phyloP scores from a whole-genome alignment of 2,113 vertebrate genomes.

The Amia ocellicauda region DNA sequence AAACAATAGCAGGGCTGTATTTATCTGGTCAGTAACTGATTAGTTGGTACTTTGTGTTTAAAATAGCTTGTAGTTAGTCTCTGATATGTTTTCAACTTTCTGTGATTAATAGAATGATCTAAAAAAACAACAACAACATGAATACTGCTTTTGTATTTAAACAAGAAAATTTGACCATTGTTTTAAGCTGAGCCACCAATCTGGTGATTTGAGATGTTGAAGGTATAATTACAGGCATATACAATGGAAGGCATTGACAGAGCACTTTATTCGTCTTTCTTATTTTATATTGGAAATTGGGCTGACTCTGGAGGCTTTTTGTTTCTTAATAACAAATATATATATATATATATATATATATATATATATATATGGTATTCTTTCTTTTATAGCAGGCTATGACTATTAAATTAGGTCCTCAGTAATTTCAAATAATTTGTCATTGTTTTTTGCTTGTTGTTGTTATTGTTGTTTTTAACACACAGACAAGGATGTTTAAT shows the following conservation, averaged over 20 bases:
- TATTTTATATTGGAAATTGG: conserved; percentile 46
- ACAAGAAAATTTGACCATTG: conserved; percentile 5
- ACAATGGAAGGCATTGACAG: conserved; percentile 57
- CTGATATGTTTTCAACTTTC: too few species aligned
- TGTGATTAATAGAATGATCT: too few species aligned
- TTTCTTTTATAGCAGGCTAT: not conserved
- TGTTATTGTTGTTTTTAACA: conserved; percentile 52
- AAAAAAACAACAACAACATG: too few species aligned
- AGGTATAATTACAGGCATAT: conserved; percentile 31
- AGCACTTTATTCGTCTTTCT: conserved; percentile 20
- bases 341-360: too few species aligned
- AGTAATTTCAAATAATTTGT: too few species aligned
- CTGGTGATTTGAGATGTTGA: conserved; percentile 42
- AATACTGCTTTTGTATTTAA: not conserved
- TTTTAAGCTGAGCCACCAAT: conserved; percentile 49
- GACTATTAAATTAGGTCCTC: conserved; percentile 27
- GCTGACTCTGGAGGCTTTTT: conserved; percentile 40
- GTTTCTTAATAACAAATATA: conserved; percentile 21
- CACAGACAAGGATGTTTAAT: conserved; percentile 59
- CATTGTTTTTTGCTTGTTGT: too few species aligned
- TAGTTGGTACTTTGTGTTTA: too few species aligned
- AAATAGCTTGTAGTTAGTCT: too few species aligned
- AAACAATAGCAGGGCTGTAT: too few species aligned
- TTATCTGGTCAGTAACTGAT: too few species aligned
- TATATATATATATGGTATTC: too few species aligned